Evolutionary conservation across 2,888 invertebrate species (phyloP).

Genomic region (Eretmocerus hayati): DNA sequence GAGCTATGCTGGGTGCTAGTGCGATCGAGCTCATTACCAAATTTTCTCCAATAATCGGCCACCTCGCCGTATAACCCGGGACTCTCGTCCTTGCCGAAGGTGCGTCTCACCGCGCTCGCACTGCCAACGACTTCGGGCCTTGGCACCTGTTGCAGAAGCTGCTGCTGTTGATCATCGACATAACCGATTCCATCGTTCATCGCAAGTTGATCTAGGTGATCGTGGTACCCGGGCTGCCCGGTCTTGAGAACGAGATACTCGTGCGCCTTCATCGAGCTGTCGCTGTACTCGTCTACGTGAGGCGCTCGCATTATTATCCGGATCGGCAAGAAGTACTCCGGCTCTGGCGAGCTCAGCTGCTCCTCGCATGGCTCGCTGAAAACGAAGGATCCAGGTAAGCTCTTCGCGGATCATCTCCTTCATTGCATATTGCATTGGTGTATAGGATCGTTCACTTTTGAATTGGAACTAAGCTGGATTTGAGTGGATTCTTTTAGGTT

Average conservation of each 20-base stretch:
- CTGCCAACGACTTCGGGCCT: too few species aligned
- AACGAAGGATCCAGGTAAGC: neutral
- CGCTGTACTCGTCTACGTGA: constrained; percentile 32
- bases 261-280: constrained; percentile 27
- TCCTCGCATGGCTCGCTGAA: neutral
- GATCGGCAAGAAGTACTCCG: constrained; percentile 27
- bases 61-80: constrained; percentile 39
- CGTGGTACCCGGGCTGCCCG: constrained; percentile 32
- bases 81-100: constrained; percentile 32
- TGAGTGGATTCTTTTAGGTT: too few species aligned
- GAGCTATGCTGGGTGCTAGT: neutral
- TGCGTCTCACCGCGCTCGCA: constrained; percentile 19
- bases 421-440: too few species aligned
- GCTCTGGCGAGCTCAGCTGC: neutral
- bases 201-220: constrained; percentile 26
- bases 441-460: too few species aligned
- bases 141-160: neutral
- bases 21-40: constrained; percentile 14
- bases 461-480: too few species aligned
- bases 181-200: neutral
- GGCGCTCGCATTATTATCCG: constrained; percentile 40
- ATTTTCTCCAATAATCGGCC: constrained; percentile 33
- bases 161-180: neutral
- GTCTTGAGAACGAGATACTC: constrained; percentile 35
- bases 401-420: too few species aligned